Evolutionary conservation across 2,113 vertebrate species (phyloP).

Genomic region (Heloderma charlesbogerti): DNA sequence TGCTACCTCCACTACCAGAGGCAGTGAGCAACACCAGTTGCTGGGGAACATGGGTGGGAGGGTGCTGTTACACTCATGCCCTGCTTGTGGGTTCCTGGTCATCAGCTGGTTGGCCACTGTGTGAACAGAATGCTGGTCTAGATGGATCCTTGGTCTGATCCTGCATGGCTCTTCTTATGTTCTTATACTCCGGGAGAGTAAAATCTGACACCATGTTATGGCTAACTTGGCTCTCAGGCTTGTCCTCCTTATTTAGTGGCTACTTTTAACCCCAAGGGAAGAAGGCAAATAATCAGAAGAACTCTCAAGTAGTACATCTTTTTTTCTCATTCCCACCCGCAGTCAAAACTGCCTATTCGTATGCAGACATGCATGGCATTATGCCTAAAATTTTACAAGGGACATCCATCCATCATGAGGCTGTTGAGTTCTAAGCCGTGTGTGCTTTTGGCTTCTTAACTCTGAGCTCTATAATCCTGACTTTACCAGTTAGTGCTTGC

Average conservation of each 20-base stretch:
- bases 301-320: neutral
- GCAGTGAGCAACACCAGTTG: no score
- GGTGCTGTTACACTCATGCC: no score
- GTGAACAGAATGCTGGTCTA: no score
- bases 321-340: neutral
- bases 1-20: no score
- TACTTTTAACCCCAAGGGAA: neutral
- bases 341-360: neutral
- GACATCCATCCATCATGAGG: neutral
- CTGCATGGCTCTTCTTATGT: no score
- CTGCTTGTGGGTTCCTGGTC: no score
- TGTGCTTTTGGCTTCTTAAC: neutral
- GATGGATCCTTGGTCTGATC: no score
- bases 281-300: neutral
- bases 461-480: neutral
- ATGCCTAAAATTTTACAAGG: neutral
- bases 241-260: neutral
- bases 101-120: no score
- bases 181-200: no score
- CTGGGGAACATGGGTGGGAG: no score
- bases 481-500: neutral
- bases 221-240: neutral
- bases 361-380: neutral
- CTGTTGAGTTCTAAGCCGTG: neutral
- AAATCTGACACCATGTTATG: neutral